These are phyloP conservation scores for Valencia hispanica DNA, from an alignment of 2,797 vertebrate species.

Conservation along the genomic window DNA sequence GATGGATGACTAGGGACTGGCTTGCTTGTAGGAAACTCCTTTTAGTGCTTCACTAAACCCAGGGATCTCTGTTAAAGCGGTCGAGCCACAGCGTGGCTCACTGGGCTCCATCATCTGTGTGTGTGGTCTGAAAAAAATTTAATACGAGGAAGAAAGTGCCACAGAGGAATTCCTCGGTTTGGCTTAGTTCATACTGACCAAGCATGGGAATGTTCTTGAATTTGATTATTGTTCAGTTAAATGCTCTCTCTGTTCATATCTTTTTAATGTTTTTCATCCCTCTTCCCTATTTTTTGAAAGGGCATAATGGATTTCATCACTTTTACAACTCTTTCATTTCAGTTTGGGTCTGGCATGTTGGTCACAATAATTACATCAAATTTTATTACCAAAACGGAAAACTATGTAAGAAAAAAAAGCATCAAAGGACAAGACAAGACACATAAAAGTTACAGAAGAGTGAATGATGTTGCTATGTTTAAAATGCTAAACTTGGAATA, in stretches of 20 bases:
- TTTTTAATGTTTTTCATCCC: slow-evolving; percentile 35
- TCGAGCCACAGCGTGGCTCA: slow-evolving; percentile 28
- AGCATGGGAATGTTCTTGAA: slow-evolving; percentile 53
- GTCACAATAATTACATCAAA: neutral
- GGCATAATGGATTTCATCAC: slow-evolving; percentile 3
- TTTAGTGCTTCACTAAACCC: slow-evolving; percentile 57
- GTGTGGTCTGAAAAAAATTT: slow-evolving; percentile 67
- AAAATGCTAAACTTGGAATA: neutral
- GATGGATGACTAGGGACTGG: slow-evolving; percentile 42
- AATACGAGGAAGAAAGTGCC: slow-evolving; percentile 58
- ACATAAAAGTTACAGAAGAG: neutral
- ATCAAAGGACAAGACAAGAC: neutral
- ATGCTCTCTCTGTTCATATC: slow-evolving; percentile 54
- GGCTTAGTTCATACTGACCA: slow-evolving; percentile 58
- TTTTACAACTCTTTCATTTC: slow-evolving; percentile 23
- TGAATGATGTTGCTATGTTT: neutral
- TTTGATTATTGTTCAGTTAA: slow-evolving; percentile 62
- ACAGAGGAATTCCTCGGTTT: slow-evolving; percentile 64
- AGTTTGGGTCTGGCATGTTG: neutral
- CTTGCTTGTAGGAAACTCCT: slow-evolving; percentile 44
- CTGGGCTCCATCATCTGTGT: slow-evolving; percentile 56
- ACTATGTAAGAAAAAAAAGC: neutral
- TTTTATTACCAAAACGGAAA: neutral
- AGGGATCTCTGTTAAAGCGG: slow-evolving; percentile 62
- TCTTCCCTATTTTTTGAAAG: slow-evolving; percentile 25